Evolutionary conservation across 1,140 invertebrate genomes (phyloP).

Genomic region (Glomeris maerens): DNA sequence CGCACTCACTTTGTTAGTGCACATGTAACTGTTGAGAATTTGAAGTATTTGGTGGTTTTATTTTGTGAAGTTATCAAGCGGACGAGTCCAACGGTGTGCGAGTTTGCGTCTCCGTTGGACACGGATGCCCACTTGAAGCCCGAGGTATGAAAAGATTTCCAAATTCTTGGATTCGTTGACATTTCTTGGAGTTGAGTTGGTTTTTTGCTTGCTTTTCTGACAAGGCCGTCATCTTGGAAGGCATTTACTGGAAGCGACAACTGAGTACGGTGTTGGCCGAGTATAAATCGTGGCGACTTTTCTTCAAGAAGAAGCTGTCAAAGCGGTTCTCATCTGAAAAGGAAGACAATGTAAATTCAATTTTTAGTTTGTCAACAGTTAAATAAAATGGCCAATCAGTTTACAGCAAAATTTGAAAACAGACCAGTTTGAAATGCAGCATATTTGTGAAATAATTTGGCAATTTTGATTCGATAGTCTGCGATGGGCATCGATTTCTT

Average conservation of each 20-base stretch:
- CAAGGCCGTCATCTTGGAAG: conserved; percentile 84
- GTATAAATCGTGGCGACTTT: conserved; percentile 98
- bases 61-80: conserved; percentile 70
- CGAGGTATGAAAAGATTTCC: conserved; percentile 45
- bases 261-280: conserved; percentile 92
- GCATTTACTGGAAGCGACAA: conserved; percentile 98
- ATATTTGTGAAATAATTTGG: too few relatives aligned
- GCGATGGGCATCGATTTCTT: too few relatives aligned
- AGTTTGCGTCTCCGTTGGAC: conserved; percentile 87
- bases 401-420: too few relatives aligned
- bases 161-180: not conserved
- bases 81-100: conserved; percentile 75
- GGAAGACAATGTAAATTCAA: too few relatives aligned
- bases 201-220: too few relatives aligned
- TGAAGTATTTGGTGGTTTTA: not conserved
- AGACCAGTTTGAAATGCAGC: too few relatives aligned
- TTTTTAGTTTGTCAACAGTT: too few relatives aligned
- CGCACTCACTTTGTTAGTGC: conserved; percentile 27
- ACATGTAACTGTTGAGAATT: conserved; percentile 52
- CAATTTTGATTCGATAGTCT: too few relatives aligned
- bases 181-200: not conserved
- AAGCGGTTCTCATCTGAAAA: too few relatives aligned
- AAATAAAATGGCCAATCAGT: too few relatives aligned
- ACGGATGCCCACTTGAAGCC: conserved; percentile 89
- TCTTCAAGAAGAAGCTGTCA: conserved; percentile 63